Conservation (phyloP, 2,888 invertebrate species). For the Yponomeuta cagnagella region DNA sequence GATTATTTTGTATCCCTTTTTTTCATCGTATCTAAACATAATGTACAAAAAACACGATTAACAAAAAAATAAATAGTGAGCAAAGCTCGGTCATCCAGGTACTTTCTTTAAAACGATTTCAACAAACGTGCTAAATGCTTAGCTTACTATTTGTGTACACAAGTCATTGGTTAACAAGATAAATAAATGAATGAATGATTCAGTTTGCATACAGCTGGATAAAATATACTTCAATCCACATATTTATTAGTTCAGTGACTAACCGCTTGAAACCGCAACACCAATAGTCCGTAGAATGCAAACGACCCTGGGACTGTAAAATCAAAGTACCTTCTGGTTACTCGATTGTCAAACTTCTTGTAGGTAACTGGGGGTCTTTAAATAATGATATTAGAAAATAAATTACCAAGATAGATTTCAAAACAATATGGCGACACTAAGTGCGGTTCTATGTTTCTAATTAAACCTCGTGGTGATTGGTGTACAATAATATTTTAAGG, state of each 20-base stretch:
- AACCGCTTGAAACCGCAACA: neutral
- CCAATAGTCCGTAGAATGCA: neutral
- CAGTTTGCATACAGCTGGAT: too few species aligned
- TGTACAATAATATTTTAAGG: neutral
- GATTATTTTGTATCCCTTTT: too few species aligned
- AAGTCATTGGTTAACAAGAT: too few species aligned
- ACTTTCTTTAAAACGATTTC: too few species aligned
- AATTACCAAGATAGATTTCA: neutral
- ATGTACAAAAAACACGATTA: too few species aligned
- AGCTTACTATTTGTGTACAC: too few species aligned
- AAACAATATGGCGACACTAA: neutral
- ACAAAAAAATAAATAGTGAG: too few species aligned
- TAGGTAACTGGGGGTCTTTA: neutral
- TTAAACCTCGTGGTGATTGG: neutral
- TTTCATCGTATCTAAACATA: too few species aligned
- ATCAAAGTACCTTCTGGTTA: neutral
- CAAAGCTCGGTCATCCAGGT: too few species aligned
- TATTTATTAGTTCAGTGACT: neutral
- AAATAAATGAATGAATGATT: too few species aligned
- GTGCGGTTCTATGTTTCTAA: constrained; percentile 6
- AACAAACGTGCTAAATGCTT: too few species aligned
- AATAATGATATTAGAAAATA: neutral
- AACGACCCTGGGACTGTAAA: neutral
- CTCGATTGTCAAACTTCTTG: neutral
- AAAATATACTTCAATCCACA: neutral